These are phyloP conservation scores for Acanthosepion pharaonis DNA, from an alignment of 2,888 invertebrate species.

Conservation along the genomic window DNA sequence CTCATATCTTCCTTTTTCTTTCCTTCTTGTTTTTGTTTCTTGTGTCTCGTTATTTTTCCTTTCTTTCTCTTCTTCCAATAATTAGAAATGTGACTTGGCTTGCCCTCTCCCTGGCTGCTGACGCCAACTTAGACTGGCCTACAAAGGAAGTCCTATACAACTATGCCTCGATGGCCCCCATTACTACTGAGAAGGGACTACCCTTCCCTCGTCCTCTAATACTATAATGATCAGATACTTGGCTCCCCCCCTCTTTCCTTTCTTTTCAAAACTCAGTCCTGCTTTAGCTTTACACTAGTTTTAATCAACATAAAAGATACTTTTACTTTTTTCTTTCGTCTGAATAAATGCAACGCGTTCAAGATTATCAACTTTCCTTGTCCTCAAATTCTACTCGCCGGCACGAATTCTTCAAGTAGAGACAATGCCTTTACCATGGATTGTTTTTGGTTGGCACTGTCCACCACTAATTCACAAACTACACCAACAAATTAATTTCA, in stretches of 20 bases:
- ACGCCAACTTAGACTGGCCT: slow-evolving; percentile 33
- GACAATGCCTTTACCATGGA: not conserved
- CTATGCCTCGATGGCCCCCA: not conserved
- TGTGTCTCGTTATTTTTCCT: not conserved
- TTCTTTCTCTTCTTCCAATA: slow-evolving; percentile 22
- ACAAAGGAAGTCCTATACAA: slow-evolving; percentile 33
- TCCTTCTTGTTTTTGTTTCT: not conserved
- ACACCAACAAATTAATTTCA: not conserved
- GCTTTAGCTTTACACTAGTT: not conserved
- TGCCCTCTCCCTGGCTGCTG: slow-evolving; percentile 1
- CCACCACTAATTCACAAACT: slow-evolving; percentile 2
- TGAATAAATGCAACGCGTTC: not conserved
- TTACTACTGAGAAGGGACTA: not conserved
- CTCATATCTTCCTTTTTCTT: not conserved
- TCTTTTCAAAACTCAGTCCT: not conserved
- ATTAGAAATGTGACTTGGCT: slow-evolving; percentile 33
- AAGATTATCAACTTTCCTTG: not conserved
- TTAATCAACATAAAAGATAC: not conserved
- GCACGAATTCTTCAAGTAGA: not conserved
- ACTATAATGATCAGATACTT: not conserved
- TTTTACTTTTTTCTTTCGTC: not conserved
- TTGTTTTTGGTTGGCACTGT: slow-evolving; percentile 1
- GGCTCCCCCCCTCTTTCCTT: not conserved
- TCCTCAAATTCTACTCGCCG: not conserved
- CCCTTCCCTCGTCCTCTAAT: not conserved